Conservation (phyloP, 2,797 vertebrate species). For the Sebastolobus alascanus region DNA sequence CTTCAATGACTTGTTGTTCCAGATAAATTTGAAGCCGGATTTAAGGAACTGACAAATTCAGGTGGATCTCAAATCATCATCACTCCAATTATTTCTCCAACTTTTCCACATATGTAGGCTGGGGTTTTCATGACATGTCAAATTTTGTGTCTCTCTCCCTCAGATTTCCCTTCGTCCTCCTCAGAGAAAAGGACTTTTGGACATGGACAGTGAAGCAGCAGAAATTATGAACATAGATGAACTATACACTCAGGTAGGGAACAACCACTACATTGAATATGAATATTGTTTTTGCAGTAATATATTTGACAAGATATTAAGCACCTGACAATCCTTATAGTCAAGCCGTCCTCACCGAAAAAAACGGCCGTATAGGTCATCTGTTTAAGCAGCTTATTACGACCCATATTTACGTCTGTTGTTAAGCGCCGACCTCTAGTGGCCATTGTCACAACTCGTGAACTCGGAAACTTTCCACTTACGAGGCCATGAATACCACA, state of each 20-base stretch:
- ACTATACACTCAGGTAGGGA: not conserved
- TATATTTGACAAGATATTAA: not conserved
- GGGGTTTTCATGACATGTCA: not conserved
- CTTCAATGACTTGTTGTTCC: not conserved
- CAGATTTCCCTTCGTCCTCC: not conserved
- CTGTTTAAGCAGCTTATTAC: no score
- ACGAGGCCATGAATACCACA: no score
- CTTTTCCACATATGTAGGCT: not conserved
- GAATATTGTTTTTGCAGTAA: not conserved
- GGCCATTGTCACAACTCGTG: not conserved
- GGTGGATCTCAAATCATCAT: not conserved
- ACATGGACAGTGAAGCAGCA: not conserved
- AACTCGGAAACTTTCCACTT: not conserved
- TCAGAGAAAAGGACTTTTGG: not conserved
- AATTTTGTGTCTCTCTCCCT: not conserved
- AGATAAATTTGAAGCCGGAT: not conserved
- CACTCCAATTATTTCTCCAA: no score
- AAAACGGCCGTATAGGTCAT: no score
- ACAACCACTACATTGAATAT: not conserved
- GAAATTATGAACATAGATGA: not conserved
- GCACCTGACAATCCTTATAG: not conserved
- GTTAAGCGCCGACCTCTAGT: no score
- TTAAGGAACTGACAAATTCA: not conserved
- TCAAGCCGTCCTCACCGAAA: no score
- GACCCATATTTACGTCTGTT: no score